Evolutionary conservation across 2,113 vertebrate species (phyloP).

Genomic region (Mungos mungo): DNA sequence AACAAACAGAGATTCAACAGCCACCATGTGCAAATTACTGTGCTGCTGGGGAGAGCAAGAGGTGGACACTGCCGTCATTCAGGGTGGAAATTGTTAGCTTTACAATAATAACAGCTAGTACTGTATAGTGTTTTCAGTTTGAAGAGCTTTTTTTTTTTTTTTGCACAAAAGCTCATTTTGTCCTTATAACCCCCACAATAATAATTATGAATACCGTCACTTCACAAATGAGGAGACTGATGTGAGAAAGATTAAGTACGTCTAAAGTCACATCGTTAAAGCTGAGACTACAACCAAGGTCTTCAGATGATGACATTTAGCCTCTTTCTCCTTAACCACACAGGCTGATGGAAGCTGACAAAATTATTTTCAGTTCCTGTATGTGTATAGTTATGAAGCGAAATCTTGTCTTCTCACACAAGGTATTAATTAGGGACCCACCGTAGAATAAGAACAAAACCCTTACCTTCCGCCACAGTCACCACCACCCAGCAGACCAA

Average conservation of each 20-base stretch:
- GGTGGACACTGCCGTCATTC: not conserved
- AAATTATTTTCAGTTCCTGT: not conserved
- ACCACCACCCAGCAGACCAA: constrained; percentile 56
- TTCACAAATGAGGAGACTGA: not conserved
- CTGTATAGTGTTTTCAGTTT: not conserved
- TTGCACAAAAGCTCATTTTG: not conserved
- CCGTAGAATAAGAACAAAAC: not conserved
- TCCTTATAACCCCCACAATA: not conserved
- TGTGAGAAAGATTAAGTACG: not conserved
- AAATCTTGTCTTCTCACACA: not conserved
- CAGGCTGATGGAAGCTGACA: not conserved
- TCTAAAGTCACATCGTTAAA: not conserved
- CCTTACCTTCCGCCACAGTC: constrained; percentile 73
- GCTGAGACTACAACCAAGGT: not conserved
- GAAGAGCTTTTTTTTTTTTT: not conserved
- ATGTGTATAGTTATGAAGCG: not conserved
- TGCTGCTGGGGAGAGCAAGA: no score
- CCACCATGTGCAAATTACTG: not conserved
- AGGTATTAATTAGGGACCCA: not conserved
- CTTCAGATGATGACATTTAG: not conserved
- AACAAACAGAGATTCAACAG: not conserved
- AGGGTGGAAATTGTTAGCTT: not conserved
- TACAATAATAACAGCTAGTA: not conserved
- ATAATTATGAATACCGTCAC: not conserved
- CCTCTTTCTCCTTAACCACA: not conserved